Evolutionary conservation across 2,797 vertebrate species (phyloP).

Genomic region (Danio kyathit): DNA sequence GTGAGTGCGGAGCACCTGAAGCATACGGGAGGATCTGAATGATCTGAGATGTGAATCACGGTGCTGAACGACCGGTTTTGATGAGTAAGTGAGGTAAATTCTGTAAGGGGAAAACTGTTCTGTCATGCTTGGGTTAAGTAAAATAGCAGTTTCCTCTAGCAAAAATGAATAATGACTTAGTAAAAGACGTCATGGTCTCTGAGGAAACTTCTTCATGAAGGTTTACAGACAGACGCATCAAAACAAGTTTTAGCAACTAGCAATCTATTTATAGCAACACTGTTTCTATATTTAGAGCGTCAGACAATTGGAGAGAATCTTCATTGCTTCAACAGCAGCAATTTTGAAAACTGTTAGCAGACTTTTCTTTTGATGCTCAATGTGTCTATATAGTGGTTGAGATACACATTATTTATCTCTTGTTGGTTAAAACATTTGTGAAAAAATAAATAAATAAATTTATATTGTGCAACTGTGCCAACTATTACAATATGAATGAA

Average conservation of each 20-base stretch:
- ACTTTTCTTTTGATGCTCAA: not conserved
- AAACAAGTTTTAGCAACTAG: constrained; percentile 6
- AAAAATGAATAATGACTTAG: constrained; percentile 13
- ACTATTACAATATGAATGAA: not conserved
- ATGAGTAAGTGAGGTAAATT: constrained; percentile 1
- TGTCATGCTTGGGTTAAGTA: constrained; percentile 14
- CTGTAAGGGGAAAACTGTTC: constrained; percentile 68
- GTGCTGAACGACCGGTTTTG: constrained; percentile 17
- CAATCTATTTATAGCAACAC: not conserved
- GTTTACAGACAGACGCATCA: not conserved
- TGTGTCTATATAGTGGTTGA: not conserved
- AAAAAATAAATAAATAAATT: not conserved
- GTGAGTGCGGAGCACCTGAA: constrained; percentile 56
- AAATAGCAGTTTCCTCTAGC: constrained; percentile 4
- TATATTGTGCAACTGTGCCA: not conserved
- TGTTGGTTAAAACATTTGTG: not conserved
- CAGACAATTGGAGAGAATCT: not conserved
- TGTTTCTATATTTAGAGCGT: not conserved
- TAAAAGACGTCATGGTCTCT: constrained; percentile 17
- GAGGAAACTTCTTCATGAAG: not conserved
- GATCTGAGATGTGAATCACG: constrained; percentile 23
- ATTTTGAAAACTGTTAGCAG: not conserved
- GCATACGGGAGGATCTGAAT: not conserved
- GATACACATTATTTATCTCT: not conserved
- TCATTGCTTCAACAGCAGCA: not conserved